Conservation (phyloP, 2,797 vertebrate genomes). For the Falco novaeseelandiae region DNA sequence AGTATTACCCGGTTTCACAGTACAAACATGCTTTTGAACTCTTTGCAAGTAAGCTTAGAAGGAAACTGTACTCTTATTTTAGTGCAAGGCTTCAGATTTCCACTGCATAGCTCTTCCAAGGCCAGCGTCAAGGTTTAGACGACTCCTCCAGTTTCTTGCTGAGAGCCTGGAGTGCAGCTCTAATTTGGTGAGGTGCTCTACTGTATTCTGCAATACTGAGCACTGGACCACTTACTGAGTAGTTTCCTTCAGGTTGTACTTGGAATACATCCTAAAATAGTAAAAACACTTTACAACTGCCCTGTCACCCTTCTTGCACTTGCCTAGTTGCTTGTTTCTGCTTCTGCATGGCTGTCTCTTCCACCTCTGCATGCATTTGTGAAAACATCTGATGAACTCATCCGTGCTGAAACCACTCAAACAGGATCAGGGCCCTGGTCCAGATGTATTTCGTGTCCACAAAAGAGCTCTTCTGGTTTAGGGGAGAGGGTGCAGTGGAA, state of each 20-base stretch:
- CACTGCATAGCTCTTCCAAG: fast-evolving
- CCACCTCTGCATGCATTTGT: fast-evolving
- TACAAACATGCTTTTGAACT: background rate
- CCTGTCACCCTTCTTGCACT: background rate
- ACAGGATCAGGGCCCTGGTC: background rate
- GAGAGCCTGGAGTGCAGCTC: background rate
- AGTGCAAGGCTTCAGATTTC: background rate
- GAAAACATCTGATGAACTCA: background rate
- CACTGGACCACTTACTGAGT: background rate
- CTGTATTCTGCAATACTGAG: background rate
- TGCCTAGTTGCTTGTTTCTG: background rate
- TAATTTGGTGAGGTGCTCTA: background rate
- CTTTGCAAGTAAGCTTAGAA: background rate
- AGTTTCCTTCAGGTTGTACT: background rate
- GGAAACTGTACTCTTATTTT: background rate
- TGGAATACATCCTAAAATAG: background rate
- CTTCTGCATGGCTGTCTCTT: background rate
- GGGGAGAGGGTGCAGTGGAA: background rate
- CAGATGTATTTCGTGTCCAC: background rate
- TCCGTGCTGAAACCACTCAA: background rate
- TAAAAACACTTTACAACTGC: background rate
- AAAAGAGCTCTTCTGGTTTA: background rate
- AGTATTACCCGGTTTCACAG: background rate
- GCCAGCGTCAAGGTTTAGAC: background rate
- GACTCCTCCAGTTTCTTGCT: background rate